Evolutionary conservation across 2,113 vertebrate species (phyloP).

Genomic region (Psittacara wagleri): DNA sequence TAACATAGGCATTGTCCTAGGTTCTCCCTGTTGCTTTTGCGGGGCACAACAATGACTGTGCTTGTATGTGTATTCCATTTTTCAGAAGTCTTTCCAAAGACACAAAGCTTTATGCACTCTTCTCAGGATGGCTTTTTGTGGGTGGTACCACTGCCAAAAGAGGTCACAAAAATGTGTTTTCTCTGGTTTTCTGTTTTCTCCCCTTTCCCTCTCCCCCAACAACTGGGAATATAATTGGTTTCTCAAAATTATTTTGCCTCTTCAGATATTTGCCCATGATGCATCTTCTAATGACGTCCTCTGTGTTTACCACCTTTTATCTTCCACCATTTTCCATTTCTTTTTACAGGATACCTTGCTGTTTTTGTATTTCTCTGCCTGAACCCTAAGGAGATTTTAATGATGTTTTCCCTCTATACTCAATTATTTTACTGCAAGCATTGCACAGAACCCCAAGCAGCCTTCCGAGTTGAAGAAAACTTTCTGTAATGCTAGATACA

Average conservation of each 20-base stretch:
- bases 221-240: background rate
- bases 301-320: background rate
- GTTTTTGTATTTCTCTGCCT: background rate
- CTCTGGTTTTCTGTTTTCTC: background rate
- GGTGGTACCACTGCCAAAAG: background rate
- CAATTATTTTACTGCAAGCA: background rate
- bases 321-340: no score
- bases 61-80: fast-evolving
- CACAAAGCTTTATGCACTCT: no score
- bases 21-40: background rate
- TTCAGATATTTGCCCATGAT: background rate
- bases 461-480: background rate
- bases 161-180: background rate
- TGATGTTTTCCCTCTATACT: background rate
- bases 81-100: background rate
- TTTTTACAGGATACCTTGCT: background rate
- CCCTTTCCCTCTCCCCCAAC: no score
- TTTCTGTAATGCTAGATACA: background rate
- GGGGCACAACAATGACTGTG: background rate
- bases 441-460: background rate
- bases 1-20: fast-evolving
- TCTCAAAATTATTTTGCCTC: background rate
- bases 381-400: background rate
- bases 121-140: background rate
- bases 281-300: background rate